These are phyloP conservation scores for Archaeoteleia sp. DNA, from an alignment of 2,888 invertebrate species.

Conservation along the genomic window DNA sequence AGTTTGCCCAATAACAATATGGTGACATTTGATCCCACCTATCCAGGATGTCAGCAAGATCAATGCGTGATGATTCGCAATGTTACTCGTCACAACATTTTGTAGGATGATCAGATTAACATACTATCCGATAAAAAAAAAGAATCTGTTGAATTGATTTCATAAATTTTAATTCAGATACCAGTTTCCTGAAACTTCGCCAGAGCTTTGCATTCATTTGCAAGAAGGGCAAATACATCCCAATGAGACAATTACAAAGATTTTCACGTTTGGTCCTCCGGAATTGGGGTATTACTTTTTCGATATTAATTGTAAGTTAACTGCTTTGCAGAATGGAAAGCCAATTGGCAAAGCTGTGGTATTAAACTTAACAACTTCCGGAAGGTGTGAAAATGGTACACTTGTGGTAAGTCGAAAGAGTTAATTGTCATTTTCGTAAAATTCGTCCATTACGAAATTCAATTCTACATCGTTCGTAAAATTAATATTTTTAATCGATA, in stretches of 20 bases:
- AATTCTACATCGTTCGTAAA: no score
- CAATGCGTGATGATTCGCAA: conserved; percentile 70
- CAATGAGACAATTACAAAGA: conserved; percentile 59
- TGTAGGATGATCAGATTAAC: conserved; percentile 65
- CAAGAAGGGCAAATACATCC: conserved; percentile 53
- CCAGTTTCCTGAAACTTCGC: conserved; percentile 41
- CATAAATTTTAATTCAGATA: conserved; percentile 57
- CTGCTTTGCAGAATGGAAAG: conserved; percentile 17
- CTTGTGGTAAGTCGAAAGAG: conserved; percentile 54
- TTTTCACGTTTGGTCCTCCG: conserved; percentile 58
- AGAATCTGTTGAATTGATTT: no score
- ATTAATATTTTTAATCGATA: conserved; percentile 58
- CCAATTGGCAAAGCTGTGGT: background rate
- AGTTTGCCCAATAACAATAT: conserved; percentile 65
- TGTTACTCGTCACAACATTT: conserved; percentile 69
- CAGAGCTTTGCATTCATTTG: conserved; percentile 44
- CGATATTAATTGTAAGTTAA: conserved; percentile 45
- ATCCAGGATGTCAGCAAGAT: conserved; percentile 68
- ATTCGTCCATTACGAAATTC: no score
- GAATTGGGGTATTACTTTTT: conserved; percentile 53
- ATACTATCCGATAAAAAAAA: no score
- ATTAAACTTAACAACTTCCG: conserved; percentile 39
- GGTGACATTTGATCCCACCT: conserved; percentile 69
- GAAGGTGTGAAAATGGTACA: conserved; percentile 48
- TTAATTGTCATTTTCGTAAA: no score